phyloP scores from a whole-genome alignment of 2,797 vertebrate genomes.

The Zalophus californianus region DNA sequence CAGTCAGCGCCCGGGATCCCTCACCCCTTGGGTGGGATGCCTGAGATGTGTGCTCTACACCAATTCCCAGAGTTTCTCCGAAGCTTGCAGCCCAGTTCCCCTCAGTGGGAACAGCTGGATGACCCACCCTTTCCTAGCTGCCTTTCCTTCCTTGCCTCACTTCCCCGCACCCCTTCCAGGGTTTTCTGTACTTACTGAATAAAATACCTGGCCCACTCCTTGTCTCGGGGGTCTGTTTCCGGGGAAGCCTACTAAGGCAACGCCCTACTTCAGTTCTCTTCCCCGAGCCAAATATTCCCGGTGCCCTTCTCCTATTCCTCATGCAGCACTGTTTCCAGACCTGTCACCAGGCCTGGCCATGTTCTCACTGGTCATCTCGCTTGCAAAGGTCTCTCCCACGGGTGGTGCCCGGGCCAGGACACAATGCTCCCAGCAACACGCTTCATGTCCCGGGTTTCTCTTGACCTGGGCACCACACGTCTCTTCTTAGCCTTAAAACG shows the following conservation, averaged over 20 bases:
- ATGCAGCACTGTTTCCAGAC: background rate
- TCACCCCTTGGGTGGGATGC: background rate
- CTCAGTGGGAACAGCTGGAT: background rate
- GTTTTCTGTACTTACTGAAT: background rate
- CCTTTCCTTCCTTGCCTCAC: background rate
- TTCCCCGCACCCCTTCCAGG: background rate
- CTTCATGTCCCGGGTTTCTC: background rate
- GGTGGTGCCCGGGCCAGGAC: background rate
- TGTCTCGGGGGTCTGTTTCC: background rate
- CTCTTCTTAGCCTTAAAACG: background rate
- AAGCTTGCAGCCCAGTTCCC: background rate
- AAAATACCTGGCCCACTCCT: background rate
- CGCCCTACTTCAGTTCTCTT: background rate
- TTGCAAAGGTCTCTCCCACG: background rate
- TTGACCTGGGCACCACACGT: background rate
- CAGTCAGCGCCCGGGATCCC: background rate
- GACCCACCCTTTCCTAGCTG: background rate
- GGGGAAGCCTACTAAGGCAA: background rate
- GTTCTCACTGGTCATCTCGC: background rate
- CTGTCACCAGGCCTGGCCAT: background rate
- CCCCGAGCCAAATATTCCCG: background rate
- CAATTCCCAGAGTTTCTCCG: background rate
- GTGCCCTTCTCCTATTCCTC: background rate
- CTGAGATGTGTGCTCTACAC: background rate
- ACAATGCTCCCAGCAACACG: accelerated